Conservation (phyloP, 2,113 vertebrate species). For the Callaeas wilsoni region DNA sequence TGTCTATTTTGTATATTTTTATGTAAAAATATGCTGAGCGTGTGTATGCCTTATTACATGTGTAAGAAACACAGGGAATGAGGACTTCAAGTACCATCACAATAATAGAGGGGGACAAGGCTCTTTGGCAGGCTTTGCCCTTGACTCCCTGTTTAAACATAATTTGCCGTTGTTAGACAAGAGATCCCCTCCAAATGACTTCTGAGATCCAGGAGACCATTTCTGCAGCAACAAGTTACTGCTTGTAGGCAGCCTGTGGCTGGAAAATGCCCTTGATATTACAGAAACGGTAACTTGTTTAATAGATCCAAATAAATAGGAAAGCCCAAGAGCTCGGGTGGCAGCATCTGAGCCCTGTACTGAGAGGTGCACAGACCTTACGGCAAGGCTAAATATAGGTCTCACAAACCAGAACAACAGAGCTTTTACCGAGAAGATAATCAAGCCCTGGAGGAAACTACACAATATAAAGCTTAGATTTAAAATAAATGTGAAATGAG, state of each 20-base stretch:
- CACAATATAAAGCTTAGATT: neutral
- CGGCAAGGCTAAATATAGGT: neutral
- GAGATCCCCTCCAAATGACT: neutral
- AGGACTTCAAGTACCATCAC: neutral
- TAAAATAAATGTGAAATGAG: slow-evolving; percentile 45
- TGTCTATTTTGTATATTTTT: neutral
- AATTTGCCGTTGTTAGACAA: neutral
- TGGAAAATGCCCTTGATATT: neutral
- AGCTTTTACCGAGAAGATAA: slow-evolving; percentile 12
- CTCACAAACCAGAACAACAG: slow-evolving; percentile 4
- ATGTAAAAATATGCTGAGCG: neutral
- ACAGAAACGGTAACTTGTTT: neutral
- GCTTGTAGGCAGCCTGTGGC: neutral
- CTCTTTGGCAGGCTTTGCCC: neutral
- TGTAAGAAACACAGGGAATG: neutral
- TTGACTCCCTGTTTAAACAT: neutral
- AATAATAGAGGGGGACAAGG: neutral
- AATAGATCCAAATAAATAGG: neutral
- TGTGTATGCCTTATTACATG: neutral
- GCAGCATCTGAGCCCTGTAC: neutral
- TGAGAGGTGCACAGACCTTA: neutral
- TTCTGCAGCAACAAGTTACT: neutral
- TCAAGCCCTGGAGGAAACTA: slow-evolving; percentile 32
- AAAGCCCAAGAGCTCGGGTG: neutral
- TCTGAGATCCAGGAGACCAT: neutral